Conservation (phyloP, 2,797 vertebrate genomes). For the Calcarius lapponicus region DNA sequence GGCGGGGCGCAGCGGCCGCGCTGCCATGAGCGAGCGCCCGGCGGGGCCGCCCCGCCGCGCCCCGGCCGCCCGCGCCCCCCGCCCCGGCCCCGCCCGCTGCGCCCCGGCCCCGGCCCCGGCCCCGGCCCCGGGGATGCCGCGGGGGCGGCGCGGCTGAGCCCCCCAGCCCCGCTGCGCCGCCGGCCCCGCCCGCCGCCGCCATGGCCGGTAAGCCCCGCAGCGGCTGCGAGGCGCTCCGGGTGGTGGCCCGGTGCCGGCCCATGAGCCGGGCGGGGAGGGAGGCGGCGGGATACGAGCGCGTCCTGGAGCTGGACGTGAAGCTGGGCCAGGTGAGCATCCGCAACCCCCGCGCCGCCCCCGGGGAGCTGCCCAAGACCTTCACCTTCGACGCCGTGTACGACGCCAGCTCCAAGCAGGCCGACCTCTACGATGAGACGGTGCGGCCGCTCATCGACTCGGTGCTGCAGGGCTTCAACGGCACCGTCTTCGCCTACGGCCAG, state of each 20-base stretch:
- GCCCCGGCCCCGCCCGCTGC: background rate
- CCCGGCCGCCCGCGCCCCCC: background rate
- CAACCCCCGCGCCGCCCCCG: slow-evolving; percentile 85
- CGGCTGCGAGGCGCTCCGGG: slow-evolving; percentile 88
- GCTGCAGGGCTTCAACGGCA: slow-evolving; percentile 93
- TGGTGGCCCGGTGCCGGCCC: slow-evolving; percentile 95
- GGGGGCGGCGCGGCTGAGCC: background rate
- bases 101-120: background rate
- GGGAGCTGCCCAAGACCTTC: slow-evolving; percentile 91
- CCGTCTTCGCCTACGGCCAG: slow-evolving; percentile 94
- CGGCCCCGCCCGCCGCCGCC: background rate
- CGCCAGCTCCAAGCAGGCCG: slow-evolving; percentile 85
- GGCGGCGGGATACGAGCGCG: slow-evolving; percentile 78
- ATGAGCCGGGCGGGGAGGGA: slow-evolving; percentile 87
- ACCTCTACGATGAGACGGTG: slow-evolving; percentile 91
- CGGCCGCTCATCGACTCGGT: slow-evolving; percentile 92
- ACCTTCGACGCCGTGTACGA: slow-evolving; percentile 94
- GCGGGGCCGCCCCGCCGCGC: background rate
- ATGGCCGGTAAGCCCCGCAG: slow-evolving; percentile 78
- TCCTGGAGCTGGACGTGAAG: slow-evolving; percentile 87
- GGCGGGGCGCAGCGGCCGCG: slow-evolving; percentile 41
- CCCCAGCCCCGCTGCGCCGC: background rate
- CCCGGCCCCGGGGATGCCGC: background rate
- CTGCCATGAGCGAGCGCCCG: slow-evolving; percentile 72
- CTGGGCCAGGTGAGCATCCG: slow-evolving; percentile 91